Percentiles rank a stretch among this genome's conserved stretches.
These are phyloP conservation scores for Esox niger DNA, from an alignment of 2,113 vertebrate species.

Conservation along the genomic window DNA sequence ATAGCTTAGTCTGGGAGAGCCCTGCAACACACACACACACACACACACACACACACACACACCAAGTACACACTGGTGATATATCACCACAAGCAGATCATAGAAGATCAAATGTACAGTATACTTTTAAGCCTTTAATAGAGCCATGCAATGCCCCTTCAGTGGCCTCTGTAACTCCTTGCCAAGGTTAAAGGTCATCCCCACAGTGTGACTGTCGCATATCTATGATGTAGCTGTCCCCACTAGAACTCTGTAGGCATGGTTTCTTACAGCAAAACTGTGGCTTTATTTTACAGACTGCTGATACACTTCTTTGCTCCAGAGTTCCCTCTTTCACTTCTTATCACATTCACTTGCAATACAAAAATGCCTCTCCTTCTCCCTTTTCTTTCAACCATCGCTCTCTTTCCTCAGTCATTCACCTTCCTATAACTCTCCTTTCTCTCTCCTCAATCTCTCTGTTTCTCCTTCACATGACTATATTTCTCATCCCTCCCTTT, in stretches of 20 bases:
- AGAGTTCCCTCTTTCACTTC: not conserved
- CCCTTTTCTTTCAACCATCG: not conserved
- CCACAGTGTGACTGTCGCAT: not conserved
- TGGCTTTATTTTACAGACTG: not conserved
- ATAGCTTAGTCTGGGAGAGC: constrained; percentile 32
- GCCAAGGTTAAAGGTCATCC: too few relatives aligned
- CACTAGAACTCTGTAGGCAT: too few relatives aligned
- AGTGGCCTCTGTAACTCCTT: too few relatives aligned
- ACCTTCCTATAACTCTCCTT: not conserved
- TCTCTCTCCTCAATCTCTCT: constrained; percentile 7
- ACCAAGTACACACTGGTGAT: too few relatives aligned
- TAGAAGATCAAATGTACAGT: too few relatives aligned
- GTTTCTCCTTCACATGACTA: constrained; percentile 26
- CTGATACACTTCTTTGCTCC: too few relatives aligned
- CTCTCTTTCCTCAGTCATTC: not conserved
- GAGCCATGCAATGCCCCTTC: too few relatives aligned
- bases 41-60: too few relatives aligned
- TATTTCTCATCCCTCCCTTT: constrained; percentile 16
- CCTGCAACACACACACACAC: not conserved
- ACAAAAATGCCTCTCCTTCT: not conserved
- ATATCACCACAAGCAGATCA: too few relatives aligned
- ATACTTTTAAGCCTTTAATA: too few relatives aligned
- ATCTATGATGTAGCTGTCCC: too few relatives aligned
- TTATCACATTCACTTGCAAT: not conserved
- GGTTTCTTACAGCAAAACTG: too few relatives aligned